Evolutionary conservation across 2,797 vertebrate species (phyloP).

Genomic region (Sebastes iracundus): DNA sequence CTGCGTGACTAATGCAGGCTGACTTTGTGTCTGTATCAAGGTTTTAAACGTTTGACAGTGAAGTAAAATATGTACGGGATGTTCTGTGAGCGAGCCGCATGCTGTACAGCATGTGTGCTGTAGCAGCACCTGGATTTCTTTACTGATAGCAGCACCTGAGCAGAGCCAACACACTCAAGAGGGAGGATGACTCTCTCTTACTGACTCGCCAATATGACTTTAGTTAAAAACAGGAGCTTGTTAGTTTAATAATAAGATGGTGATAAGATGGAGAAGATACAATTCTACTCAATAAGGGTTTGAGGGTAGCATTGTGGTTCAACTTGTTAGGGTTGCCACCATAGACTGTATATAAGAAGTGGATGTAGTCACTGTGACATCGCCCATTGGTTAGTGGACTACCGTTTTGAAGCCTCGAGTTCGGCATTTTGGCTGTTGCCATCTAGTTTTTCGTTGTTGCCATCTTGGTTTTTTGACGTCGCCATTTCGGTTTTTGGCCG

Average conservation of each 20-base stretch:
- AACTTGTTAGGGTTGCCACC: too few species aligned
- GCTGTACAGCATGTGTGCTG: not conserved
- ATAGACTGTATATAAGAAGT: too few species aligned
- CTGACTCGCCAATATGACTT: not conserved
- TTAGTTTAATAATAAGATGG: not conserved
- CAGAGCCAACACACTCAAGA: too few species aligned
- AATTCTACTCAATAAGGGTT: not conserved
- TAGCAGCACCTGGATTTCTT: not conserved
- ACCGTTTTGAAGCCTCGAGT: accelerated
- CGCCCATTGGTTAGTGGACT: too few species aligned
- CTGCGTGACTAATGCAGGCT: not conserved
- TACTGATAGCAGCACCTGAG: too few species aligned
- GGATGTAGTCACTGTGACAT: too few species aligned
- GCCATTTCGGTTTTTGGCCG: too few species aligned
- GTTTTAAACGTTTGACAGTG: slow-evolving; percentile 5
- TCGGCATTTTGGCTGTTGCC: too few species aligned
- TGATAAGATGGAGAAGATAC: not conserved
- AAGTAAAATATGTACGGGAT: not conserved
- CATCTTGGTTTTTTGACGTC: too few species aligned
- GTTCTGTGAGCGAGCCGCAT: not conserved
- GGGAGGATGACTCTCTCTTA: not conserved
- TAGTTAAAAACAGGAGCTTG: not conserved
- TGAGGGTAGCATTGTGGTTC: not conserved
- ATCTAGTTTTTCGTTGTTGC: too few species aligned
- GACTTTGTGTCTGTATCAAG: not conserved